Evolutionary conservation across 2,113 vertebrate species (phyloP).

Genomic region (Micronycteris hirsuta): DNA sequence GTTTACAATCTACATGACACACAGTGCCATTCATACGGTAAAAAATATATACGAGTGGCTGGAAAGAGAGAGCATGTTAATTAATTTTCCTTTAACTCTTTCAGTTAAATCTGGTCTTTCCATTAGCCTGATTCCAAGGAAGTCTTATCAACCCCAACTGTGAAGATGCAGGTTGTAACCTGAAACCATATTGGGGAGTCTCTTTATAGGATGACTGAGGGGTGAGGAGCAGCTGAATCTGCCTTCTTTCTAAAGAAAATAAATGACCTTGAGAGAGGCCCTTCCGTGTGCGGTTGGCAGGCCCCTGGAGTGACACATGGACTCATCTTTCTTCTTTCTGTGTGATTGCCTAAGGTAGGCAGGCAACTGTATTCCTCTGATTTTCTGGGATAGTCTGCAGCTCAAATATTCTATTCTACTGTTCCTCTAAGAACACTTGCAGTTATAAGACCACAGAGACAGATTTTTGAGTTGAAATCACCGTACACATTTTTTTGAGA

Average conservation of each 20-base stretch:
- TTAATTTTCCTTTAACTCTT: constrained; percentile 80
- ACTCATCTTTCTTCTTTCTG: not conserved
- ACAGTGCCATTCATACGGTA: constrained; percentile 79
- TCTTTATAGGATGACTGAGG: not conserved
- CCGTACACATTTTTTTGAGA: not conserved
- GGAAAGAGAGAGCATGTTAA: constrained; percentile 75
- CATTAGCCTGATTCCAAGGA: constrained; percentile 24
- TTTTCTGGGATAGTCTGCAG: not conserved
- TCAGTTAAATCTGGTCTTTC: constrained; percentile 66
- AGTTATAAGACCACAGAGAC: not conserved
- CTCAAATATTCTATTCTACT: not conserved
- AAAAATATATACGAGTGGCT: constrained; percentile 75
- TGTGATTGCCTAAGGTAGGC: not conserved
- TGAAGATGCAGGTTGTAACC: constrained; percentile 16
- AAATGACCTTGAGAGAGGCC: not conserved
- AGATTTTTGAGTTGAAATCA: not conserved
- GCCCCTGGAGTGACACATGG: not conserved
- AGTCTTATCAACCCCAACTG: not conserved
- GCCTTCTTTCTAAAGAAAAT: constrained; percentile 19
- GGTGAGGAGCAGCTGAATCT: not conserved
- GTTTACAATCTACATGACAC: constrained; percentile 86
- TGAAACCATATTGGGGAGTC: not conserved
- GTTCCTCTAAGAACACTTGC: not conserved
- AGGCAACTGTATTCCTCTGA: not conserved
- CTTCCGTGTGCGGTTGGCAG: not conserved